A percentile compares a stretch with the other conserved stretches of the same genome.
Conservation (phyloP, 2,888 invertebrate species). For the Amblyjoppa fuscipennis region DNA sequence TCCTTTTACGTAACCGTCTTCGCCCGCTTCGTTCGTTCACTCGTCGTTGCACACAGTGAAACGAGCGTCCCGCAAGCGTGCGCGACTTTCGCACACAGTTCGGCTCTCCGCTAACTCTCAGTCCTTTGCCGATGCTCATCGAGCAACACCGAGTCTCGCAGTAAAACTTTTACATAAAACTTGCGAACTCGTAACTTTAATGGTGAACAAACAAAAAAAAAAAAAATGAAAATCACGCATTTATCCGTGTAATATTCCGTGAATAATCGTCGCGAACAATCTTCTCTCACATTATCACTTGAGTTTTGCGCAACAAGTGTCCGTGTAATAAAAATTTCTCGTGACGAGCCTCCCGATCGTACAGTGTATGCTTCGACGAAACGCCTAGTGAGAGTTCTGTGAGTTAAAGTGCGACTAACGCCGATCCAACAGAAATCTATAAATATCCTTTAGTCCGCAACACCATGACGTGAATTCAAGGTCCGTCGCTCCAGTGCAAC, state of each 20-base stretch:
- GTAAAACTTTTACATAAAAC: background rate
- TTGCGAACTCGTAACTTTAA: background rate
- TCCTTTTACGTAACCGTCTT: conserved; percentile 40
- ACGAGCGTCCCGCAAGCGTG: background rate
- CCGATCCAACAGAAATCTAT: conserved; percentile 23
- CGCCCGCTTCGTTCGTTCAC: conserved; percentile 14
- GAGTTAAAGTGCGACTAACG: background rate
- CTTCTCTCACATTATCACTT: background rate
- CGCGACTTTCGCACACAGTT: background rate
- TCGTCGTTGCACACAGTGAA: background rate
- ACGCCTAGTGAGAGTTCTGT: background rate
- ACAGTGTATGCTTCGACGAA: conserved; percentile 8
- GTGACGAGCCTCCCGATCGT: background rate
- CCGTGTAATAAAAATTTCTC: background rate
- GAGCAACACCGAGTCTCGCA: background rate
- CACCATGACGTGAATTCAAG: conserved; percentile 20
- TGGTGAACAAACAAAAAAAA: too few species aligned
- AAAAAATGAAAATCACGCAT: too few species aligned
- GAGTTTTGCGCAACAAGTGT: conserved; percentile 7
- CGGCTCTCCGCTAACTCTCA: conserved; percentile 8
- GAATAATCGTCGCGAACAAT: background rate
- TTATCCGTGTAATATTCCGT: background rate
- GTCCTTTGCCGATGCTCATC: conserved; percentile 17
- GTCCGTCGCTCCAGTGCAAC: background rate
- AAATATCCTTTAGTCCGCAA: conserved; percentile 10